Base-by-base conservation (phyloP, 2,888 invertebrate genomes). In the Perdita meconis region DNA sequence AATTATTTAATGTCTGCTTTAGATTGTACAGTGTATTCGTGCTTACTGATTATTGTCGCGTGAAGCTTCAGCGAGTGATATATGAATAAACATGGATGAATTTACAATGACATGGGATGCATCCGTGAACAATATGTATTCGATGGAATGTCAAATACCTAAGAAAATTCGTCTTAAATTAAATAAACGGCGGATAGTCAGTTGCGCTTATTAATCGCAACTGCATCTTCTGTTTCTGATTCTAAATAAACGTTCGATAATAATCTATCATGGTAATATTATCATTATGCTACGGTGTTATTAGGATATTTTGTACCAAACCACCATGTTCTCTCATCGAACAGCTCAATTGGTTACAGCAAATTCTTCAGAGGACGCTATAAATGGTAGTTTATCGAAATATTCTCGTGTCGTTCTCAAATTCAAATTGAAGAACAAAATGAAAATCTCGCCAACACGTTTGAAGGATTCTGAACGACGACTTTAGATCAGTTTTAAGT, bases 101-200 rank as follows among this genome's bases (percentile, higher is more conserved):
- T 70, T 68, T 84, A 81, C 79, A 73, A 61, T 69, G 55, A 72
- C 68, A 70, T 51, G 78, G 70, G 59, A 57, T 73, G 69, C 74
- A 65, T 74, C 61, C 22, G 74, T 78, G 68, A 67, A 40, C 16
- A 64, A 30, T 68, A 59, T 63, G 73, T 34, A 53, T 84, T 82
- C 70, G 80, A 86, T 89, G 91, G 90, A 91, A 91, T 91, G 91
- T 90, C 87, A 87, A 86, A 89, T 73, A 70, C 72, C 69, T 71
- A 76, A 47, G 51, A 68, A 64, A 24, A 3, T 36, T 47, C 24
- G 19, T 22, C 50, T 60, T 69, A 66, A 55, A 55, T 47, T 59
- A 63, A 47, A n/a, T 38, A 40, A 55, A 16, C 36, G 6, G 53
- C 56, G 24, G 24, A 22, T 22, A 24, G 38, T 16, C 50, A 53